Percentiles rank a stretch among this genome's conserved stretches.
Conservation (phyloP, 2,113 vertebrate species). For the Oxyruncus cristatus region DNA sequence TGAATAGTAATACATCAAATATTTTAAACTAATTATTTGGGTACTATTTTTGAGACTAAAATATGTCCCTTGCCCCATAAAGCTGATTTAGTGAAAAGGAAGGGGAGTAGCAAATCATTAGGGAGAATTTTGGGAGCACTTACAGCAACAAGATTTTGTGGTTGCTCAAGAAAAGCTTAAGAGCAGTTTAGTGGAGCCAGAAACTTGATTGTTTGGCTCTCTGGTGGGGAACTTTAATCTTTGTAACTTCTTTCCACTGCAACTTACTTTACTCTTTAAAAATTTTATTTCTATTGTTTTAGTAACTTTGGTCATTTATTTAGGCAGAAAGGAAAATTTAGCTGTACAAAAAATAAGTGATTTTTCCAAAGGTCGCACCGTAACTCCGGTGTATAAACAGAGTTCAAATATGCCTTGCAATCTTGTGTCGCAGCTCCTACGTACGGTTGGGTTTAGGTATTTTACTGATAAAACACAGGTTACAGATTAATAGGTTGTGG, state of each 20-base stretch:
- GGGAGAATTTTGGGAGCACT: constrained; percentile 24
- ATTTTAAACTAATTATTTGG: neutral
- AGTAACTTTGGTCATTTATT: neutral
- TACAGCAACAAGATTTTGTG: constrained; percentile 5
- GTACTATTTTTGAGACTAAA: neutral
- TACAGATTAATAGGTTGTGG: neutral
- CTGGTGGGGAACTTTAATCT: neutral
- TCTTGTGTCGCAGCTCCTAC: neutral
- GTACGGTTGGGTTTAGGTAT: neutral
- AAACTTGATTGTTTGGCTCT: constrained; percentile 3
- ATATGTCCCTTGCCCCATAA: constrained; percentile 16
- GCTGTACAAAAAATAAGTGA: neutral
- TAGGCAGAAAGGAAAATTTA: neutral
- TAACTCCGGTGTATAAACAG: neutral
- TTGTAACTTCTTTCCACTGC: neutral
- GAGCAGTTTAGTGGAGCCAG: constrained; percentile 25
- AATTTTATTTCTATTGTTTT: neutral
- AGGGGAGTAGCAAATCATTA: constrained; percentile 24
- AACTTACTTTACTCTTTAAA: neutral
- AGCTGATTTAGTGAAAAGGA: constrained; percentile 31
- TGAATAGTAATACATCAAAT: neutral
- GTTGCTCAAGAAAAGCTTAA: constrained; percentile 29
- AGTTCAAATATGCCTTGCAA: neutral
- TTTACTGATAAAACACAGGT: neutral
- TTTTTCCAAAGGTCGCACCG: neutral